phyloP scores from a whole-genome alignment of 2,113 vertebrate species.

The Melanerpes formicivorus region DNA sequence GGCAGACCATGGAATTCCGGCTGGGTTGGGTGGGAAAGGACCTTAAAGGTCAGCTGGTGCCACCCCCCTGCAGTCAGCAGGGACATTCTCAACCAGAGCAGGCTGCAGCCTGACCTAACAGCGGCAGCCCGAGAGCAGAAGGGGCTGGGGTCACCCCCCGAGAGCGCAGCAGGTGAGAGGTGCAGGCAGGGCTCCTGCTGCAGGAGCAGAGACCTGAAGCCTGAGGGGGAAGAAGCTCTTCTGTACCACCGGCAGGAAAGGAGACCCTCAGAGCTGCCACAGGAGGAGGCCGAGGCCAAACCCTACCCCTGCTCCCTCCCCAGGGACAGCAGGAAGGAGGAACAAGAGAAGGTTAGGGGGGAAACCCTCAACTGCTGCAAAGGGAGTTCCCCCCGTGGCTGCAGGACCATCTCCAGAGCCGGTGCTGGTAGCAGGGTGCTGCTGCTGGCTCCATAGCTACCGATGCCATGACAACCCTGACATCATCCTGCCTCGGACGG shows the following conservation, averaged over 20 bases:
- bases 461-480: constrained; percentile 74
- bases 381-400: constrained; percentile 21
- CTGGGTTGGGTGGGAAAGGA: background rate
- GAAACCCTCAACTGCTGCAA: background rate
- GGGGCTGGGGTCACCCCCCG: background rate
- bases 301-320: background rate
- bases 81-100: no score
- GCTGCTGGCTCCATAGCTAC: constrained; percentile 61
- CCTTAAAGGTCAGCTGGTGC: background rate
- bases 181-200: background rate
- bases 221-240: background rate
- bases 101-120: background rate
- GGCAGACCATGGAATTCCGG: background rate
- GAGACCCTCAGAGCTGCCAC: background rate
- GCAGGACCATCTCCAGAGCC: background rate
- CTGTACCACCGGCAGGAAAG: background rate
- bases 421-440: background rate
- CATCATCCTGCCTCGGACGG: constrained; percentile 52
- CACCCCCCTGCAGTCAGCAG: background rate
- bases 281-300: background rate
- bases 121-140: background rate
- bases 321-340: background rate
- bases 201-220: background rate
- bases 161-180: background rate
- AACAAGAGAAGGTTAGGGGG: background rate